phyloP scores from a whole-genome alignment of 2,113 vertebrate species.

The Columba janthina region DNA sequence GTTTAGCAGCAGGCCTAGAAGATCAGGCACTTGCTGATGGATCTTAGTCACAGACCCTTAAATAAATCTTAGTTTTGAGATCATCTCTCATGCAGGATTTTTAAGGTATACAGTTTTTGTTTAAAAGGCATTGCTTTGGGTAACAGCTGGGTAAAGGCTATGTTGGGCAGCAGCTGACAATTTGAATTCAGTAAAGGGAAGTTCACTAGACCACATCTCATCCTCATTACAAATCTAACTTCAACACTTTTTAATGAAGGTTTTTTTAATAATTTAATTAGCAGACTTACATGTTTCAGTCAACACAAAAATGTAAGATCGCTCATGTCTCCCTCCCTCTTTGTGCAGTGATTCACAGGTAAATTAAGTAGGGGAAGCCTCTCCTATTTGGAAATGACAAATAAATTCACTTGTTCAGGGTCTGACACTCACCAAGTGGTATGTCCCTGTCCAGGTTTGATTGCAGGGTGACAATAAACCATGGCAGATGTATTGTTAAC shows the following conservation, averaged over 20 bases:
- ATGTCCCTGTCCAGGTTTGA: too few relatives aligned
- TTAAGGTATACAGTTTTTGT: neutral
- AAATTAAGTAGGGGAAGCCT: neutral
- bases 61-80: neutral
- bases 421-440: neutral
- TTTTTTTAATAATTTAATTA: neutral
- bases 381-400: neutral
- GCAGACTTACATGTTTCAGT: neutral
- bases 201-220: neutral
- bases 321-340: neutral
- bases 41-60: neutral
- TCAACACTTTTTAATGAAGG: neutral
- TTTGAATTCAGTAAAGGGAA: neutral
- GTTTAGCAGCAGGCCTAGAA: neutral
- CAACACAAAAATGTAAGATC: neutral
- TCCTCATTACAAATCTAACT: neutral
- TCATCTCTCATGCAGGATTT: neutral
- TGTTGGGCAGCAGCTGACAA: neutral
- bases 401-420: neutral
- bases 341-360: neutral
- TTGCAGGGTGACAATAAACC: too few relatives aligned
- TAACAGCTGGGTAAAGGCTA: neutral
- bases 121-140: neutral
- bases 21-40: neutral
- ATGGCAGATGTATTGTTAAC: too few relatives aligned